phyloP scores from a whole-genome alignment of 1,140 invertebrate species.

The Bombus breviceps region DNA sequence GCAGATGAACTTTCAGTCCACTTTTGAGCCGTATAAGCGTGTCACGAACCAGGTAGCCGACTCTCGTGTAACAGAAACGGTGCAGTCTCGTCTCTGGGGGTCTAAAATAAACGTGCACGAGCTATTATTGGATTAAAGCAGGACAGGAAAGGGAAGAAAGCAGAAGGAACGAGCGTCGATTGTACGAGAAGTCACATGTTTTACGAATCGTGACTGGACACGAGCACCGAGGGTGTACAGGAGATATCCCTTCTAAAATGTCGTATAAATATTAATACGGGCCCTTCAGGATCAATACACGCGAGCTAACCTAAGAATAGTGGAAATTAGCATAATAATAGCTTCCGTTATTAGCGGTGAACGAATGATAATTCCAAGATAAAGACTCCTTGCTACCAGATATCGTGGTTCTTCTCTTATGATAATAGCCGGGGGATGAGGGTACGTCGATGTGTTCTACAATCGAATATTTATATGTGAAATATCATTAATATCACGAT shows the following conservation, averaged over 20 bases:
- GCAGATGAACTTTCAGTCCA: slow-evolving; percentile 18
- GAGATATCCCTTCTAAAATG: not conserved
- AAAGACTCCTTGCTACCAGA: not conserved
- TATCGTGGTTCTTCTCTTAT: not conserved
- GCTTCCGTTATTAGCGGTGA: not conserved
- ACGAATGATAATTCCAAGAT: not conserved
- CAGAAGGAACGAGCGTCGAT: not conserved
- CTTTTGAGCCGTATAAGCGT: slow-evolving; percentile 5
- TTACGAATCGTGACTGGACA: not conserved
- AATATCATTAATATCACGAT: not conserved
- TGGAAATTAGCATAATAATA: slow-evolving; percentile 22
- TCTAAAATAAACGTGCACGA: slow-evolving; percentile 27
- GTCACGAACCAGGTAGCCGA: slow-evolving; percentile 14
- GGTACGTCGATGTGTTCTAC: not conserved
- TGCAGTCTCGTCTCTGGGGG: slow-evolving; percentile 21
- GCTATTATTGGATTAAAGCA: slow-evolving; percentile 44
- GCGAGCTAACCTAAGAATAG: not conserved
- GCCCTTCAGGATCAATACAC: too few species aligned
- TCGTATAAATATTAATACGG: slow-evolving; percentile 41
- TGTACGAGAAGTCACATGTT: slow-evolving; percentile 3
- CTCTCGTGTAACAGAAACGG: slow-evolving; percentile 9
- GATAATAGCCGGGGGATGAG: not conserved
- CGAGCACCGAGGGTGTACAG: too few species aligned
- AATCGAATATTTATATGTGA: not conserved
- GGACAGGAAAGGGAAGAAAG: slow-evolving; percentile 8